These are phyloP conservation scores for Sebastes baramenuke DNA, from an alignment of 2,797 vertebrate species.

Conservation along the genomic window DNA sequence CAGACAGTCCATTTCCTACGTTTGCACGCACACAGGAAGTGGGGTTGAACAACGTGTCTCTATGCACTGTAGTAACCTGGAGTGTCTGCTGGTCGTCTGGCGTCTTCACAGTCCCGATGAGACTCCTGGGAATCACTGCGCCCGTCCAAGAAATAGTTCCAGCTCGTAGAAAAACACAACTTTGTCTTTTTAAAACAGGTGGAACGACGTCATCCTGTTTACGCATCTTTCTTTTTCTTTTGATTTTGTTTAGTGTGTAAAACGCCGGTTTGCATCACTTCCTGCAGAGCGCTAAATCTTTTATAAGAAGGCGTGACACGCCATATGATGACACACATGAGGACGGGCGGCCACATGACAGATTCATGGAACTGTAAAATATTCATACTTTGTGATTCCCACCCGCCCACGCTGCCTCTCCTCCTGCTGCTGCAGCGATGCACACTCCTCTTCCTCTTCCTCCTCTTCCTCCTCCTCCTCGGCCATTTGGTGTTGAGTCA, in stretches of 20 bases:
- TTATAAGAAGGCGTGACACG: neutral
- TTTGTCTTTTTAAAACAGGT: no score
- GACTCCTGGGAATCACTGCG: no score
- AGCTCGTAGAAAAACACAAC: neutral
- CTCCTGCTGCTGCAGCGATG: neutral
- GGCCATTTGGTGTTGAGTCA: conserved; percentile 41
- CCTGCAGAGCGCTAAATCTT: neutral
- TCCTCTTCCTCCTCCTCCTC: neutral
- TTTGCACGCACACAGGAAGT: no score
- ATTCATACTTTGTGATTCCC: conserved; percentile 32
- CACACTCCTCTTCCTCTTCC: neutral
- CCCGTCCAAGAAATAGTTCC: no score
- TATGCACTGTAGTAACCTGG: no score
- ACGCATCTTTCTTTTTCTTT: neutral
- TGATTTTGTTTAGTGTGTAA: neutral
- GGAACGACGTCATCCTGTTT: no score
- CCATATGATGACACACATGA: neutral
- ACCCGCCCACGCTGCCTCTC: conserved; percentile 5
- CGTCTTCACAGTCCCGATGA: no score
- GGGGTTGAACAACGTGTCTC: no score
- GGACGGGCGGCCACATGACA: conserved; percentile 1
- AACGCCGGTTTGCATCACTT: conserved; percentile 13
- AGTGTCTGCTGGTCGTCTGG: no score
- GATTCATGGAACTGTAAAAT: conserved; percentile 28
- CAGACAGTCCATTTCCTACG: no score